Evolutionary conservation across 2,888 invertebrate genomes (phyloP), one percentile per base, ranked within the genome.

Genomic region (Nomada ferruginata): DNA sequence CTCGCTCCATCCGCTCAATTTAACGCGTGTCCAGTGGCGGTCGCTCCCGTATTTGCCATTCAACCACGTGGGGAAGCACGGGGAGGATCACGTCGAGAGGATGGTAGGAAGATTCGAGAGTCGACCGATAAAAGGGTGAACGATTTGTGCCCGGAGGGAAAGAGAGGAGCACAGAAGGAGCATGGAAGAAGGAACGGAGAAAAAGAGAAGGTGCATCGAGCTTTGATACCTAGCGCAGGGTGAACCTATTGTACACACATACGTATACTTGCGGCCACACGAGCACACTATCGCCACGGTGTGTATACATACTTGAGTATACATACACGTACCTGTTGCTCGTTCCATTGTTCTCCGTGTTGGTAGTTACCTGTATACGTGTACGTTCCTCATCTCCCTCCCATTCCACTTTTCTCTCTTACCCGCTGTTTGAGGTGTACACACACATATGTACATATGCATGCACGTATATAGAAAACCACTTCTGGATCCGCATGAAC

Each of bases 251-350:
- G 50, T 72, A 68, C 29, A 57, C 68, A 80, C 71, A 50, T 50
- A 79, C 77, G 26, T 70, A 55, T 36, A 72, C 18, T n/a, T 26
- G 42, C 74, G 29, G 20, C 55, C 65, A 61, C 57, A 80, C 68
- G 10, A 18, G 57, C 60, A 36, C 60, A 63, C 55, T 59, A 52
- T 47, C 65, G 53, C 64, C 73, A 70, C 72, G 65, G 10, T 64
- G 65, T 26, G 60, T 15, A 26, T 72, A 76, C 63, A 69, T 47
- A 73, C 23, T 42, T 29, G 52, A 29, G 60, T 55, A 11, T 74
- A 75, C 85, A 85, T 83, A 79, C 82, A 85, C 79, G 87, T 90
- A 92, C 92, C 92, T 92, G 92, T 92, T 92, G 92, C 92, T 91
- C 87, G 89, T 89, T 90, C 89, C 86, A 77, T 85, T 85, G 83